Percentiles rank a stretch among this genome's conserved stretches.
phyloP scores from a whole-genome alignment of 2,113 vertebrate genomes.

The Cebidichthys violaceus region DNA sequence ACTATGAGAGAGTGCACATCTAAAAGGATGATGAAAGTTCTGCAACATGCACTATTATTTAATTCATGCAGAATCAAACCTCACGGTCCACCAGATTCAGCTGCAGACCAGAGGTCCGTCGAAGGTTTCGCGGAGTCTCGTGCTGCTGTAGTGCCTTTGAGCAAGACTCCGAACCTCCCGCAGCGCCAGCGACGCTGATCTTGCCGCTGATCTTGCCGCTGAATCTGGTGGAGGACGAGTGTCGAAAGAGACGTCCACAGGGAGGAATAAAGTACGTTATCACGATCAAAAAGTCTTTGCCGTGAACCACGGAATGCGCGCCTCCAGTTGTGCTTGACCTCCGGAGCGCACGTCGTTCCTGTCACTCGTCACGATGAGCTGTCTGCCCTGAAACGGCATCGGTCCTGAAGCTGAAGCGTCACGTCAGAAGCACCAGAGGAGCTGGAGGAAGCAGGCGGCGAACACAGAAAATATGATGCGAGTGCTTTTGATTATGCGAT shows the following conservation, averaged over 20 bases:
- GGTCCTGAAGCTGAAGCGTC: constrained; percentile 7
- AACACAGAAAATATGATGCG: background rate
- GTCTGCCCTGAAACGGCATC: constrained; percentile 45
- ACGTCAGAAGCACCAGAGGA: constrained; percentile 9
- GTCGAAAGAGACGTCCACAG: background rate
- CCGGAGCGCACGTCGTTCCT: constrained; percentile 14
- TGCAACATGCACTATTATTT: constrained; percentile 1
- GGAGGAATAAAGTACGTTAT: constrained; percentile 13
- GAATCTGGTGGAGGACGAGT: background rate
- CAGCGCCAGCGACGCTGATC: background rate
- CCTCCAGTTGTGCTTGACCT: constrained; percentile 46
- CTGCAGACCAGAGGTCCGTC: background rate
- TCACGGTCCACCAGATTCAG: constrained; percentile 21
- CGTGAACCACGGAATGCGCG: constrained; percentile 4
- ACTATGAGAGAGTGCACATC: constrained; percentile 12
- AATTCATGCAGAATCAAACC: constrained; percentile 29
- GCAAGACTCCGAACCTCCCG: background rate
- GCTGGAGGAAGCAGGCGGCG: background rate
- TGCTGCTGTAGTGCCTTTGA: constrained; percentile 1
- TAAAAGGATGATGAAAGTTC: constrained; percentile 52
- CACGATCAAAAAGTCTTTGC: constrained; percentile 42
- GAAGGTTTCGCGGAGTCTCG: too few species aligned
- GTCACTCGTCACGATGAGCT: constrained; percentile 52
- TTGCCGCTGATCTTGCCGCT: background rate
- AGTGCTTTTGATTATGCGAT: background rate